phyloP scores from a whole-genome alignment of 2,888 invertebrate species.

The Theretra japonica region DNA sequence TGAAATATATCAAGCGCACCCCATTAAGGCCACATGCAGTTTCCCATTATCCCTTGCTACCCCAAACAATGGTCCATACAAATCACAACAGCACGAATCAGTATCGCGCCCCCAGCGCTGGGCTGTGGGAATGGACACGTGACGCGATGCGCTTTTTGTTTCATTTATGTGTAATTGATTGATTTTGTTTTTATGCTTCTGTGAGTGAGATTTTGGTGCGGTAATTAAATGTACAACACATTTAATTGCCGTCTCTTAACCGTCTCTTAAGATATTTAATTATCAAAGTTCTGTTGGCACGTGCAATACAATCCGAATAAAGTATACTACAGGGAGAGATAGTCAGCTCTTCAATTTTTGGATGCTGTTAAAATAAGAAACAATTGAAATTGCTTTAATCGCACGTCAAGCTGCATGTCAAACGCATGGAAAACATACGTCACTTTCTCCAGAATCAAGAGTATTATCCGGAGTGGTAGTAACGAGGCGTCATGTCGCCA shows the following conservation, averaged over 20 bases:
- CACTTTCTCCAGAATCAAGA: background rate
- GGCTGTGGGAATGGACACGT: conserved; percentile 19
- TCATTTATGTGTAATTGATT: background rate
- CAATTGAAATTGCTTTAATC: too few relatives aligned
- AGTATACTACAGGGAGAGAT: too few relatives aligned
- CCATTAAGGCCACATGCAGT: conserved; percentile 38
- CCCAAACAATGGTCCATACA: conserved; percentile 3
- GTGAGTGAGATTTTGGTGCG: background rate
- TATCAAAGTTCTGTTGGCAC: too few relatives aligned
- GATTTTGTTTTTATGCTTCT: background rate
- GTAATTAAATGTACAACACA: too few relatives aligned
- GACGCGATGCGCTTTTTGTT: conserved; percentile 9
- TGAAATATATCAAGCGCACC: conserved; percentile 7
- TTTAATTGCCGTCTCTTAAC: too few relatives aligned
- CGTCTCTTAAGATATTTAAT: too few relatives aligned
- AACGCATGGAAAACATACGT: too few relatives aligned
- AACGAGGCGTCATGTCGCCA: conserved; percentile 5
- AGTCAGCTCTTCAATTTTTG: too few relatives aligned
- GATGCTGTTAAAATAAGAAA: too few relatives aligned
- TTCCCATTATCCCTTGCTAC: conserved; percentile 36
- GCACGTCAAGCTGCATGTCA: too few relatives aligned
- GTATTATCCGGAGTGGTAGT: conserved; percentile 11
- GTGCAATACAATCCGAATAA: too few relatives aligned
- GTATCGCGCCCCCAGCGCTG: background rate
- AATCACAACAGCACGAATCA: background rate